Conservation (phyloP, 2,113 vertebrate genomes). For the Origma solitaria region DNA sequence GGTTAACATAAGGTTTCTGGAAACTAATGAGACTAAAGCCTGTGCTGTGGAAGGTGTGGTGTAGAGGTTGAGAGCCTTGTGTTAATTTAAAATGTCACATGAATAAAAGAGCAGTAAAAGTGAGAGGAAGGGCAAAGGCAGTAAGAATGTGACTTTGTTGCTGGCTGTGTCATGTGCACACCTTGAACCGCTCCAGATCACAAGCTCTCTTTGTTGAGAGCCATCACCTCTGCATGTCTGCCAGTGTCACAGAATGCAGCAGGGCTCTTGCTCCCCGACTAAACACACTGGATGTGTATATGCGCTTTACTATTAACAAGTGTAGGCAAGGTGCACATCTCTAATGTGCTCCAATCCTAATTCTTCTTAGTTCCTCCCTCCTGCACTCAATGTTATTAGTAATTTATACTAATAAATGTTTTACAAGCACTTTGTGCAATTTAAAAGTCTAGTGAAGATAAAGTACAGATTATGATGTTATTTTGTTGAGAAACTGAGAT, state of each 20-base stretch:
- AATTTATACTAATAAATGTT: background rate
- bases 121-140: background rate
- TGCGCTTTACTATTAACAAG: background rate
- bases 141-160: slow-evolving; percentile 13
- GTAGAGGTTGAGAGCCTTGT: background rate
- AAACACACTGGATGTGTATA: background rate
- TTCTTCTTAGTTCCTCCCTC: background rate
- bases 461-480: background rate
- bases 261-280: background rate
- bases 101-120: slow-evolving; percentile 3
- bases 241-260: background rate
- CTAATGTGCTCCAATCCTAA: background rate
- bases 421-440: background rate
- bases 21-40: background rate
- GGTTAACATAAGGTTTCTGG: background rate
- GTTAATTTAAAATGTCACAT: background rate
- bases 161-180: background rate
- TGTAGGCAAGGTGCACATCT: background rate
- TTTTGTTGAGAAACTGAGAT: background rate
- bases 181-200: background rate
- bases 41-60: background rate
- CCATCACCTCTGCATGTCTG: background rate
- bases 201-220: background rate
- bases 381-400: background rate
- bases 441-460: background rate